Conservation (phyloP, 2,797 vertebrate genomes). For the Gadopsis bispinosus region DNA sequence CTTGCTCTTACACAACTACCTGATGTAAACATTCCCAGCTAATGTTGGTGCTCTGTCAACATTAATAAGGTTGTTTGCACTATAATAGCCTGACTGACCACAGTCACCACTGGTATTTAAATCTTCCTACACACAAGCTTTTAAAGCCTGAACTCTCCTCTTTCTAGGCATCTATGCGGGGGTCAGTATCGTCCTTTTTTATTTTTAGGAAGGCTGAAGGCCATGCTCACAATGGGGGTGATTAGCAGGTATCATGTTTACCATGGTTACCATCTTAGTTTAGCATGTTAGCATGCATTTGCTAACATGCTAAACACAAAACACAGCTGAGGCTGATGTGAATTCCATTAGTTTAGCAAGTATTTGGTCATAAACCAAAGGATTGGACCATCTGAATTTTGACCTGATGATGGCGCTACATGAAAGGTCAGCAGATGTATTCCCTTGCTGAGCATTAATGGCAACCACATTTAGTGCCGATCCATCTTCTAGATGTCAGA, state of each 20-base stretch:
- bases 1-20: slow-evolving; percentile 23
- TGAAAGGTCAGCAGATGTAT: background rate
- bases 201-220: background rate
- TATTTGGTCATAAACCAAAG: background rate
- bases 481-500: background rate
- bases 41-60: background rate
- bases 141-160: background rate
- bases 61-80: background rate
- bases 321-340: background rate
- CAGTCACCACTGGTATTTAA: background rate
- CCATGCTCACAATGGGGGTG: background rate
- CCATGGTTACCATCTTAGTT: background rate
- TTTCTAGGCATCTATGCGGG: background rate
- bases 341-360: background rate
- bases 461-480: background rate
- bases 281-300: background rate
- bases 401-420: background rate
- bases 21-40: slow-evolving; percentile 24
- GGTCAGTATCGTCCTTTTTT: background rate
- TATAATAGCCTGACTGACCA: background rate
- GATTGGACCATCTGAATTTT: background rate
- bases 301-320: background rate
- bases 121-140: background rate
- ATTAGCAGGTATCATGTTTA: background rate
- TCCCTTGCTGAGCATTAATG: too few relatives aligned